Percentiles rank a stretch among this genome's conserved stretches.
These are phyloP conservation scores for Lagocephalus sceleratus DNA, from an alignment of 2,797 vertebrate genomes.

Conservation along the genomic window DNA sequence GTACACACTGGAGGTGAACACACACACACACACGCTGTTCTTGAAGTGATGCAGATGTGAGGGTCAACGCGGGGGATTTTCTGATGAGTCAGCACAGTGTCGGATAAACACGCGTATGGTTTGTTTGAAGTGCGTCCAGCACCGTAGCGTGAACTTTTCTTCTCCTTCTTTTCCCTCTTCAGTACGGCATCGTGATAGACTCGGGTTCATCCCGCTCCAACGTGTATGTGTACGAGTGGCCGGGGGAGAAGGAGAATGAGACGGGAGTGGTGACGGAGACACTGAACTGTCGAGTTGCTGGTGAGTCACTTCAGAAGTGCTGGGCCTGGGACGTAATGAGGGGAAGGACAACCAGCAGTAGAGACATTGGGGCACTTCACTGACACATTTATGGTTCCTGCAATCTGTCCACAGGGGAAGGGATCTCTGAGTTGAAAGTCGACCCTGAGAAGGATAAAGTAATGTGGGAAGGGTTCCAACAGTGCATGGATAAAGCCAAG, in stretches of 20 bases:
- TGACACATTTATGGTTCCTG: neutral
- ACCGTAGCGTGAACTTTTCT: neutral
- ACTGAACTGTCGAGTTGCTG: conserved; percentile 80
- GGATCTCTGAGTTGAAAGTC: conserved; percentile 84
- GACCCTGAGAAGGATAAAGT: conserved; percentile 65
- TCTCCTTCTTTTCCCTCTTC: conserved; percentile 1
- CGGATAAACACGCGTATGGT: neutral
- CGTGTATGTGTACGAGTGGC: conserved; percentile 91
- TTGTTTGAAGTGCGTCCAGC: neutral
- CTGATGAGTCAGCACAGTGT: conserved; percentile 4
- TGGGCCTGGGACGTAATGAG: too few species aligned
- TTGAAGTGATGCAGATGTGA: conserved; percentile 12
- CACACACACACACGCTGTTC: neutral
- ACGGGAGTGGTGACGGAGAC: conserved; percentile 87
- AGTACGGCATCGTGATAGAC: conserved; percentile 95
- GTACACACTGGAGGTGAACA: conserved; percentile 82
- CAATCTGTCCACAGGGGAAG: conserved; percentile 71
- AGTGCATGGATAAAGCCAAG: conserved; percentile 77
- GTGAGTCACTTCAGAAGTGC: conserved; percentile 63
- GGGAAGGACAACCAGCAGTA: neutral
- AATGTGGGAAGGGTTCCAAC: conserved; percentile 68
- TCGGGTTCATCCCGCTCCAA: conserved; percentile 91
- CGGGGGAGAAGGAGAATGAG: conserved; percentile 90
- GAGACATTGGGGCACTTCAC: neutral
- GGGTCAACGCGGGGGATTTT: neutral